Evolutionary conservation across 2,797 vertebrate species (phyloP), one percentile per base, ranked within the genome.

Genomic region (Pseudopleuronectes americanus): DNA sequence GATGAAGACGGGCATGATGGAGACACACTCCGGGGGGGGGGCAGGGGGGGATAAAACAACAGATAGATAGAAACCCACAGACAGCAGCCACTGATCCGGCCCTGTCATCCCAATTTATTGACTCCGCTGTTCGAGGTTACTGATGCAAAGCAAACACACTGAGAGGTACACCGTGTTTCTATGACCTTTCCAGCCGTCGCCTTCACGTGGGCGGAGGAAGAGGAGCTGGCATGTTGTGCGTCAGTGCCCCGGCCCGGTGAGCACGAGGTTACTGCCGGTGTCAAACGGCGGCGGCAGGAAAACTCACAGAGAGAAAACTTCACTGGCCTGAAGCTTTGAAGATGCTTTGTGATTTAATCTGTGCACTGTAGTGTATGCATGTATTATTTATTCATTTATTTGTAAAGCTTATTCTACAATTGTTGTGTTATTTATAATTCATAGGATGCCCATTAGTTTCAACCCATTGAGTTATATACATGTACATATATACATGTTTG

Each of bases 71-170:
- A 57, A 87, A 81, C 69, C 81, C 41, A 2, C 71, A 76, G 83
- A 84, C 74, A 26, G 57, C 49, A 81, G 49, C 81, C 71, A 59
- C 77, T 83, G 80, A 91, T 87, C 80, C 66, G 1, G 43, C 28
- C 36, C 84, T 83, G 88, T 85, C 88, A 82, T 80, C 81, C 57
- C 58, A 9, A 84, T 85, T 83, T 86, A 90, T 84, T 77, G 90
- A 90, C 77, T 38, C 49, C 58, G 6, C 49, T 3, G 64, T 26
- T 70, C 57, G 22, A 61, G 74, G 57, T 70, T 71, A 76, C 63
- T 76, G 75, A 77, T 71, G 70, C 76, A 61, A 76, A 17, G 55
- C 58, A 69, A 79, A 67, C 61, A 64, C 24, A 24, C 24, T 76
- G 83, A 78, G 85, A 83, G 69, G 76, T 69, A 73, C 70, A 80